These are phyloP conservation scores for Pseudomyrmex sp. DNA, from an alignment of 1,140 invertebrate species.

Conservation along the genomic window DNA sequence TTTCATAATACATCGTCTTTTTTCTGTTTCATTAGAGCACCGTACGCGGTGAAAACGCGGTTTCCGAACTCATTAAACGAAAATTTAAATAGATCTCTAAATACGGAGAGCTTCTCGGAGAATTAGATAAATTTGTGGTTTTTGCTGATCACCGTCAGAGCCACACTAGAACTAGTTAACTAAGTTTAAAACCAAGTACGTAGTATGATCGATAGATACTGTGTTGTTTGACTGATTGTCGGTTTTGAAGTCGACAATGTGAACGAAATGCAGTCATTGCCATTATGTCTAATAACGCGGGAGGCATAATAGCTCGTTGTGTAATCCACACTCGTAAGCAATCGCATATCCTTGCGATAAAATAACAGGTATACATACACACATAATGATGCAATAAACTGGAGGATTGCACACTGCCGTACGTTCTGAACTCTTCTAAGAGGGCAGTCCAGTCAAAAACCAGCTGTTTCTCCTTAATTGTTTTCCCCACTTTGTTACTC, in stretches of 20 bases:
- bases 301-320: not conserved
- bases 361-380: not conserved
- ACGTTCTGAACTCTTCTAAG: not conserved
- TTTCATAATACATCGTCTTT: not conserved
- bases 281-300: not conserved
- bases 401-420: not conserved
- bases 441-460: too few species aligned
- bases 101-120: not conserved
- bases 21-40: not conserved
- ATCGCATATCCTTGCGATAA: not conserved
- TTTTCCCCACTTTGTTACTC: too few species aligned
- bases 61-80: too few species aligned
- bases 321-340: conserved; percentile 5
- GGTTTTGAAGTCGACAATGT: not conserved
- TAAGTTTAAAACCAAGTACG: not conserved
- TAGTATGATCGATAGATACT: not conserved
- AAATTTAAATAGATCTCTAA: too few species aligned
- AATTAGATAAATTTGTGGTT: conserved; percentile 7
- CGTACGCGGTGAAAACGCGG: not conserved
- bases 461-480: too few species aligned
- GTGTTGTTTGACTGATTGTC: not conserved
- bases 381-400: not conserved
- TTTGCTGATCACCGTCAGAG: too few species aligned
- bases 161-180: too few species aligned
- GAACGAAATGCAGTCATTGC: not conserved